Evolutionary conservation across 2,888 invertebrate genomes (phyloP), one percentile per base, ranked within the genome.

Genomic region (Campoletis raptor): DNA sequence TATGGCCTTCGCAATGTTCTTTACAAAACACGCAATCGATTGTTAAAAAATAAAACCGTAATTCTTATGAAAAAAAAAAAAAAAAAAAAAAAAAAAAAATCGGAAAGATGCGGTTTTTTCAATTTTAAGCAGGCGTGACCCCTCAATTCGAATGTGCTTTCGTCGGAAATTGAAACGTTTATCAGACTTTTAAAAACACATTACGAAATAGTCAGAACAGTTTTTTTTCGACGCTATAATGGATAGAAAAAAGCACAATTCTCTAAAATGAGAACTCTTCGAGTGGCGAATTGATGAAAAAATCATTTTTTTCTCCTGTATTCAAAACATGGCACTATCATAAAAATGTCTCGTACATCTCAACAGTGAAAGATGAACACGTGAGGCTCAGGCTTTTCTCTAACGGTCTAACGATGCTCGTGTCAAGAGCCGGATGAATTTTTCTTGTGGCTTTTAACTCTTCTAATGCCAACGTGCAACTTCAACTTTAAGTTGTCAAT

Each of bases 401-500:
- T 37, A 78, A 21, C 48, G 40, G 36, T 73, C 24, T 48, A 52
- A 64, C 12, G 66, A 73, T 24, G 10, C 12, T 73, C 64, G 24
- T 24, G 57, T 64, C n/a, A 37, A 72, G 18, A 73, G 64, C 42
- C 24, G 21, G 30, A 70, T 70, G 45, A 42, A 40, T 72, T 42
- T 45, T 52, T 48, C 30, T 66, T 18, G 40, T 66, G n/a, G 7
- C 42, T 81, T 42, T 64, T 48, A 30, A 54, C 21, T 67, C 66
- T 30, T n/a, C 66, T 74, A 67, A 81, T 45, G 73, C 66, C 42
- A 67, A 40, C 30, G 9, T 54, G 40, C 18, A 67, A 52, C 40
- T 67, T 67, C 7, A 67, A 15, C 40, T 40, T 21, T 24, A 52
- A 67, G 42, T 79, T 67, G 83, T 76, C 69, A 37, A 82, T 76